These are phyloP conservation scores for Sinelater perroti DNA, from an alignment of 2,888 invertebrate genomes.

Conservation along the genomic window DNA sequence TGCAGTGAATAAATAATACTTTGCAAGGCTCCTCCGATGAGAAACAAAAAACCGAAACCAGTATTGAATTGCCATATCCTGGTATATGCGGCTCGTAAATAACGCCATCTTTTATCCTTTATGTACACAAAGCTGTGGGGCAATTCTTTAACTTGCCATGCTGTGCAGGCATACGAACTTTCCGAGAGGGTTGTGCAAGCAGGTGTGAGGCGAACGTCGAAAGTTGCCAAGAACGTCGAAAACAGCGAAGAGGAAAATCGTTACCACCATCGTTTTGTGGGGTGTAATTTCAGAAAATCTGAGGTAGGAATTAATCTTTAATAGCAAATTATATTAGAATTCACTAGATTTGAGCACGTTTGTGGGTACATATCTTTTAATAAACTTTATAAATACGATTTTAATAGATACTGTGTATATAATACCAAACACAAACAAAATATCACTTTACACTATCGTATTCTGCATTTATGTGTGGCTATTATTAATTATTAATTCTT, in stretches of 20 bases:
- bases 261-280: no score
- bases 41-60: conserved; percentile 30
- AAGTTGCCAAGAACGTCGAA: conserved; percentile 21
- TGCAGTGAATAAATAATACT: conserved; percentile 21
- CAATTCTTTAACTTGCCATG: conserved; percentile 28
- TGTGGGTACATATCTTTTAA: no score
- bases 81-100: conserved; percentile 30
- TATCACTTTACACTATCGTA: no score
- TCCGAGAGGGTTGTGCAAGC: conserved; percentile 21
- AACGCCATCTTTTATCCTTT: conserved; percentile 28
- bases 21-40: conserved; percentile 19
- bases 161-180: conserved; percentile 21
- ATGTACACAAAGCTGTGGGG: conserved; percentile 25
- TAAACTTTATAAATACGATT: no score
- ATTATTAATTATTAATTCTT: no score
- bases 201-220: conserved; percentile 22
- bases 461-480: no score
- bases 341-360: no score
- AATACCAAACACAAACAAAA: no score
- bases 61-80: conserved; percentile 32
- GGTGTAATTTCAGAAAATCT: no score
- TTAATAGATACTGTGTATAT: no score
- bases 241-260: conserved; percentile 1
- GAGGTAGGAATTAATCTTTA: no score
- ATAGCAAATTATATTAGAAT: no score